Base-by-base conservation (phyloP, 2,888 invertebrate genomes). In the Seira musarum region DNA sequence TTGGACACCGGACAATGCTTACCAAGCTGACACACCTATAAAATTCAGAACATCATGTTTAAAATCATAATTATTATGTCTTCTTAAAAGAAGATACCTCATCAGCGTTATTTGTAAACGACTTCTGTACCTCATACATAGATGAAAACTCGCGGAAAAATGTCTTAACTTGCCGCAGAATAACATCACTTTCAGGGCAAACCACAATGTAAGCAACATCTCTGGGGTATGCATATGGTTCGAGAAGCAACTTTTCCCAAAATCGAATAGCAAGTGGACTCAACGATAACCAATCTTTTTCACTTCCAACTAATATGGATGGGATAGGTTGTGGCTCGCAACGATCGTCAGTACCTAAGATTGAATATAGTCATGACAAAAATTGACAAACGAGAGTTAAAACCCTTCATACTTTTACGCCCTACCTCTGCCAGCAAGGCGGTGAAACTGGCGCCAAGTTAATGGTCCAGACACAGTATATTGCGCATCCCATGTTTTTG, bases 301-400 rank as follows among this genome's bases (percentile, higher is more conserved):
- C 98, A 89, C 96, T 95, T 0, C 98, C 98, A 57, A 97, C 96
- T 74, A 98, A 93, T 64, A 98, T 91, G 2, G 96, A 95, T 22
- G 98, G 98, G 87, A 98, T 96, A 0, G 98, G 98, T 89, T 98
- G 98, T 46, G 98, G 98, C 88, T 98, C 98, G 90, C 97, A 97
- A 84, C 96, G 94, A 89, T 98, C 98, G 88, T 96, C 96, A 75
- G 96, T 96, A 74, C 96, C 91, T 90, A 81, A 10, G 79, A 81
- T 2, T 65, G n/a, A n/a, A n/a, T n/a, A n/a, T n/a, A n/a, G n/a
- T n/a, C n/a, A n/a, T n/a, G n/a, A n/a, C n/a, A n/a, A n/a, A n/a
- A n/a, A 57, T 57, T 10, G 17, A n/a, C 3, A n/a, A 19, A 5
- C 15, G 57, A 57, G 3, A n/a, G 57, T 5, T 10, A 57, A 57